Conservation (phyloP, 2,797 vertebrate species). For the Notolepis coatsorum region DNA sequence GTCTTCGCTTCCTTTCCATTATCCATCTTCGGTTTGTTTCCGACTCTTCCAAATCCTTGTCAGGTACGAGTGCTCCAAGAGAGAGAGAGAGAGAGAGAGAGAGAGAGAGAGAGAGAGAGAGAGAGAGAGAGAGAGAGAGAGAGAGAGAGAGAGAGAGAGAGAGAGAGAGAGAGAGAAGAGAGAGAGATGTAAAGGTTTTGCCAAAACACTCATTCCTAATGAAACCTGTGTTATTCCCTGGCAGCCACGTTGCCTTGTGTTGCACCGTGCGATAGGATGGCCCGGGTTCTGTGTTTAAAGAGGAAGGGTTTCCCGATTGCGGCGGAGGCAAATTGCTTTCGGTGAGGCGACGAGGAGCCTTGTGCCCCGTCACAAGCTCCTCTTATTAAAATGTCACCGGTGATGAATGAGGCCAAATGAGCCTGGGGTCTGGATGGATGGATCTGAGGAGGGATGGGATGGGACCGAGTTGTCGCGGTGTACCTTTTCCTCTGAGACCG, state of each 20-base stretch:
- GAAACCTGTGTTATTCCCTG: conserved; percentile 44
- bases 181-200: conserved; percentile 40
- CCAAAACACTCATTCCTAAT: conserved; percentile 48
- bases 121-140: conserved; percentile 51
- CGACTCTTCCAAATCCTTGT: conserved; percentile 47
- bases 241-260: conserved; percentile 36
- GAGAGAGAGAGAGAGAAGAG: conserved; percentile 51
- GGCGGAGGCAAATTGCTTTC: conserved; percentile 68
- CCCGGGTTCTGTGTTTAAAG: conserved; percentile 36
- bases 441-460: conserved; percentile 20
- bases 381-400: conserved; percentile 73
- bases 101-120: conserved; percentile 54
- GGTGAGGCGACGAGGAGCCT: conserved; percentile 46
- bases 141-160: conserved; percentile 52
- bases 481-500: conserved; percentile 10
- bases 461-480: background rate
- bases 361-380: conserved; percentile 43
- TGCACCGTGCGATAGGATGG: conserved; percentile 13
- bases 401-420: conserved; percentile 70
- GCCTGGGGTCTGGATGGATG: conserved; percentile 36
- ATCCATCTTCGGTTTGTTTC: conserved; percentile 43
- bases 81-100: conserved; percentile 52
- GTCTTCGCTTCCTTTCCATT: background rate
- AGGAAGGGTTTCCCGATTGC: conserved; percentile 35
- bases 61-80: conserved; percentile 31